Base-by-base conservation (phyloP, 1,140 invertebrate species). In the Heliconius eleuchia region DNA sequence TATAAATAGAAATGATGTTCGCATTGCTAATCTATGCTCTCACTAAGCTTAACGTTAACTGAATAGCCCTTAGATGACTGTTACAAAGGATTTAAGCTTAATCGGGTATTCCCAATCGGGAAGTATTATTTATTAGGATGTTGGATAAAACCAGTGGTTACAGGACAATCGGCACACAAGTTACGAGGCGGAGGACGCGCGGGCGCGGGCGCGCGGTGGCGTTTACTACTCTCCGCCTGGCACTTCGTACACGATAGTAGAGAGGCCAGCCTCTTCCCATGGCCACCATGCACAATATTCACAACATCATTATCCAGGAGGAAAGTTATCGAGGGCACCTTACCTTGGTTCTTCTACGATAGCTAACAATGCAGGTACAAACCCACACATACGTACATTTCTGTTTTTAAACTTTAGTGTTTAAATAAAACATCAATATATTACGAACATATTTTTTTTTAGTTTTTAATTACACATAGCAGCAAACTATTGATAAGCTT, bases 191-290 rank as follows among this genome's bases (percentile, higher is more conserved):
- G 91, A 92, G 80, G 92, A 93, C 66, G 91, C 92, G 71, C 86
- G 93, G 37, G 86, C 81, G 70, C 86, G 92, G 46, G 88, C 90
- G 76, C 89, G 96, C 8, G 95, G 96, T n/a, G 96, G 96, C 16
- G 93, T 96, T 4, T 96, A 96, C 87, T 96, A 96, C 86, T 96
- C 96, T 52, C 96, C 96, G 78, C 96, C 96, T 13, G 96, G 97
- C 71, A 98, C 97, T 78, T 97, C 97, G 70, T 98, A 98, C 93
- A 98, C 97, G 84, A 98, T 98, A 90, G 96, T 98, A 84, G 97
- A 98, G 93, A 95, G 97, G 73, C 97, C 97, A 50, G 96, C 97
- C 80, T 97, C 96, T 83, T 96, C 96, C 46, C 96, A 97, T 82
- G 95, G 96, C 83, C 96, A 96, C 91, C 96, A 96, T 84, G 95